Conservation (phyloP, 2,113 vertebrate genomes). For the Pseudolaguvia tuberculata region DNA sequence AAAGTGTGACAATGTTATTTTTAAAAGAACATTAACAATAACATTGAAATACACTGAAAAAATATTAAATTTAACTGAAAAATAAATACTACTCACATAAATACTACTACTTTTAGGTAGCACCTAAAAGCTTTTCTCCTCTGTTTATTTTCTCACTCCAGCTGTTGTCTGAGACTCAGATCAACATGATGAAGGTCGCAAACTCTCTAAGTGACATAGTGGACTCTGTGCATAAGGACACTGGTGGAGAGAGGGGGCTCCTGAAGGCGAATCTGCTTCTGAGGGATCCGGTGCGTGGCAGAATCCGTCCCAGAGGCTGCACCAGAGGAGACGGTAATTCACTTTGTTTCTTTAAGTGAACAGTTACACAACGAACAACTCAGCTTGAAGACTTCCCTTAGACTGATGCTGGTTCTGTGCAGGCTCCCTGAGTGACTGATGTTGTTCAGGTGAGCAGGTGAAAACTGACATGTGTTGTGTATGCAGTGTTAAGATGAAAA, state of each 20-base stretch:
- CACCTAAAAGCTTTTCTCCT: background rate
- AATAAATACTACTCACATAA: background rate
- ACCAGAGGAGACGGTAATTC: constrained; percentile 65
- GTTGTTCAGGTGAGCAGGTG: constrained; percentile 14
- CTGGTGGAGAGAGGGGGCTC: constrained; percentile 63
- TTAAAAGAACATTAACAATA: too few relatives aligned
- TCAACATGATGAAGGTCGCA: constrained; percentile 76
- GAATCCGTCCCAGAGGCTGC: constrained; percentile 67
- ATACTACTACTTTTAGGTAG: background rate
- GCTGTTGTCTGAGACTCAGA: constrained; percentile 82
- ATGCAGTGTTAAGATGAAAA: constrained; percentile 24
- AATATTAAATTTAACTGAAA: too few relatives aligned
- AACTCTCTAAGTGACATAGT: constrained; percentile 78
- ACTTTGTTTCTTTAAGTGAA: background rate
- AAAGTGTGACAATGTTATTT: too few relatives aligned
- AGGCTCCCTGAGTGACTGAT: constrained; percentile 25
- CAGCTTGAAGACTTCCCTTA: background rate
- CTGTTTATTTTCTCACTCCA: constrained; percentile 50
- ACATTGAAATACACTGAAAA: too few relatives aligned
- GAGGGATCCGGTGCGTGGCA: constrained; percentile 60
- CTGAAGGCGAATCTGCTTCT: constrained; percentile 74
- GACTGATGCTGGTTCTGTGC: background rate
- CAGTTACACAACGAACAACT: constrained; percentile 34
- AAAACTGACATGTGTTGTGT: constrained; percentile 15
- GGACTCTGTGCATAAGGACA: constrained; percentile 77